Conservation (phyloP, 2,797 vertebrate species). For the Limnodromus scolopaceus region DNA sequence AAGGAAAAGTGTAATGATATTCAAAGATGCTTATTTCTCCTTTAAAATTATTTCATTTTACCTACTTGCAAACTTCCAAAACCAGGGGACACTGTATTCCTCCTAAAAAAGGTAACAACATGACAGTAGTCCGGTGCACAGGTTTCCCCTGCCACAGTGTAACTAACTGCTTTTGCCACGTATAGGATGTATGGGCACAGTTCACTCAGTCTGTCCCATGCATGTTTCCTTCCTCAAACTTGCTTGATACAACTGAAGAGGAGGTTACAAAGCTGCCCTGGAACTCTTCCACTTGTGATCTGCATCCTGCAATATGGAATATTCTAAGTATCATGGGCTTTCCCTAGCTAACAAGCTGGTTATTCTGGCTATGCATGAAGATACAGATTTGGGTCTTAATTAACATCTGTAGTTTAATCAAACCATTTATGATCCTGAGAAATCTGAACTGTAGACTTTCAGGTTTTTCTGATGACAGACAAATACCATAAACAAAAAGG, state of each 20-base stretch:
- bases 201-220: slow-evolving; percentile 13
- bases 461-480: slow-evolving; percentile 68
- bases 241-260: slow-evolving; percentile 15
- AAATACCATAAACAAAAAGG: background rate
- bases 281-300: slow-evolving; percentile 54
- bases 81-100: background rate
- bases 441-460: slow-evolving; percentile 66
- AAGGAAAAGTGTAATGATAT: background rate
- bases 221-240: slow-evolving; percentile 14
- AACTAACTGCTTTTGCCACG: background rate
- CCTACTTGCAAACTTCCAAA: background rate
- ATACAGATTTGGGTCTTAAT: slow-evolving; percentile 72
- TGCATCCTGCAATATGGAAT: slow-evolving; percentile 57
- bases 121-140: rapidly evolving
- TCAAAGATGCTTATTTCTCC: background rate
- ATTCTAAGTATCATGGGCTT: slow-evolving; percentile 65
- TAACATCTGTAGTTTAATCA: slow-evolving; percentile 72
- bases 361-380: slow-evolving; percentile 66
- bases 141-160: background rate
- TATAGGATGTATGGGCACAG: background rate
- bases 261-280: slow-evolving; percentile 43
- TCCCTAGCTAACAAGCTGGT: slow-evolving; percentile 66
- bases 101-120: background rate
- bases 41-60: background rate
- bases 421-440: slow-evolving; percentile 68